Percentiles rank a stretch among this genome's conserved stretches.
Conservation (phyloP, 2,888 invertebrate genomes). For the Sycophila texana region DNA sequence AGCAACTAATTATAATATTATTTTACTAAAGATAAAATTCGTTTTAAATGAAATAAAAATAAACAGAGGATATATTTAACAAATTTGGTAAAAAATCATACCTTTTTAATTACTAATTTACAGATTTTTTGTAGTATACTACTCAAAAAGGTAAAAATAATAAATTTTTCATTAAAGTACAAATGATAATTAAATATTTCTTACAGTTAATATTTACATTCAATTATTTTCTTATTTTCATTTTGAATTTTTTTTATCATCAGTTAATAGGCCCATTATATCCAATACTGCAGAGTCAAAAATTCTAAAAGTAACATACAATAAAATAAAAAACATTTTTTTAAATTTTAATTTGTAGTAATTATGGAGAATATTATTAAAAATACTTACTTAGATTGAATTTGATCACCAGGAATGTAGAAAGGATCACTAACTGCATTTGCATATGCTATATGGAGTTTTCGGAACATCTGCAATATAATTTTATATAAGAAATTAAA, state of each 20-base stretch:
- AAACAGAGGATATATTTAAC: background rate
- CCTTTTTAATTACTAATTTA: background rate
- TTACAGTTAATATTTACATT: conserved; percentile 9
- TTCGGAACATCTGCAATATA: conserved; percentile 85
- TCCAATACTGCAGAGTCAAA: conserved; percentile 70
- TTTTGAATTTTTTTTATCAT: conserved; percentile 41
- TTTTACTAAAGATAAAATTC: no score
- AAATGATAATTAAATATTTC: background rate
- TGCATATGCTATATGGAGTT: conserved; percentile 93
- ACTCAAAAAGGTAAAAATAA: background rate
- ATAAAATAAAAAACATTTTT: conserved; percentile 17
- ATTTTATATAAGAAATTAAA: background rate
- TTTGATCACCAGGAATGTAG: conserved; percentile 93
- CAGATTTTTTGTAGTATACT: background rate
- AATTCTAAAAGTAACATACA: conserved; percentile 63
- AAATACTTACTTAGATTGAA: conserved; percentile 87
- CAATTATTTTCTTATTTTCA: background rate
- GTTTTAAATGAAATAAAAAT: no score
- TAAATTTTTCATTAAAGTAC: background rate
- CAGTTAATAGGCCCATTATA: conserved; percentile 67
- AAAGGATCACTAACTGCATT: conserved; percentile 98
- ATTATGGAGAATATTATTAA: background rate
- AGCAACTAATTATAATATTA: no score
- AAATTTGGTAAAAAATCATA: background rate
- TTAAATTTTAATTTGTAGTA: conserved; percentile 12